These are phyloP conservation scores for Apotomis turbidana DNA, from an alignment of 2,888 invertebrate species.

Conservation along the genomic window DNA sequence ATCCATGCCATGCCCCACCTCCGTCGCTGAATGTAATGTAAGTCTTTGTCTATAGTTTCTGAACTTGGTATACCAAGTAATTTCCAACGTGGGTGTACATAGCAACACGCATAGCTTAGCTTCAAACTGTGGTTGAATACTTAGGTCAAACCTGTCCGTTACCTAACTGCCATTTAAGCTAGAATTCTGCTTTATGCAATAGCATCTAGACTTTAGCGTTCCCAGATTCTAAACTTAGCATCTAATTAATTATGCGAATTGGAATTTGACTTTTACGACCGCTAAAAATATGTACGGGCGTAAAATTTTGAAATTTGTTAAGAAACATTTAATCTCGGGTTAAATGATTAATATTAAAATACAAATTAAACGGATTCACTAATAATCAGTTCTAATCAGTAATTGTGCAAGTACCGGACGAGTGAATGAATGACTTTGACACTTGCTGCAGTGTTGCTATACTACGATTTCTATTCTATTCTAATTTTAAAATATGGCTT, in stretches of 20 bases:
- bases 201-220: slow-evolving; percentile 5
- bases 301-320: not conserved
- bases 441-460: too few species aligned
- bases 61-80: too few species aligned
- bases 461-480: too few species aligned
- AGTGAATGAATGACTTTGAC: too few species aligned
- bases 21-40: too few species aligned
- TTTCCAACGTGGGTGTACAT: not conserved
- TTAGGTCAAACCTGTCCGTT: slow-evolving; percentile 1
- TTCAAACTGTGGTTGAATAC: not conserved
- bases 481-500: too few species aligned
- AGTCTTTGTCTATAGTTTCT: too few species aligned
- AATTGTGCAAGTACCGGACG: too few species aligned
- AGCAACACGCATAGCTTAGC: not conserved
- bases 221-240: slow-evolving; percentile 19
- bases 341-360: too few species aligned
- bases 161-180: slow-evolving; percentile 8
- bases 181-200: slow-evolving; percentile 1
- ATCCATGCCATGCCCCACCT: too few species aligned
- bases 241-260: slow-evolving; percentile 8
- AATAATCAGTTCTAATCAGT: too few species aligned
- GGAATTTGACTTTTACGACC: not conserved
- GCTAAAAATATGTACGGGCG: not conserved
- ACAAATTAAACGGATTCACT: too few species aligned
- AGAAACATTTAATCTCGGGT: not conserved